Conservation (phyloP, 2,113 vertebrate genomes). For the Tor tambroides region DNA sequence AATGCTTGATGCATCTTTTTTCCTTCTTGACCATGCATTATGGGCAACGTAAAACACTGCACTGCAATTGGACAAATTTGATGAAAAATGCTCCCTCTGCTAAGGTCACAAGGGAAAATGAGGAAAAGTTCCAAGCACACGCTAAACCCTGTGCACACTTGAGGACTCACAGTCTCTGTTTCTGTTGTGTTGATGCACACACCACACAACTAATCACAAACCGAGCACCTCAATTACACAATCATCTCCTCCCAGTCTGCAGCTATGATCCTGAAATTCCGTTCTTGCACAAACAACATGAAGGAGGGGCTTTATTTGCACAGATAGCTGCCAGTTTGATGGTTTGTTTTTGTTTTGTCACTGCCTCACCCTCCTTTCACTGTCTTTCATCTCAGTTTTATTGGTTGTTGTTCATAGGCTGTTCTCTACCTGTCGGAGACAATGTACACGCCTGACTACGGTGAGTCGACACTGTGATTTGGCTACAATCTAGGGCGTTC, state of each 20-base stretch:
- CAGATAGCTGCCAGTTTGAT: background rate
- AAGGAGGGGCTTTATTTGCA: background rate
- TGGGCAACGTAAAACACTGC: background rate
- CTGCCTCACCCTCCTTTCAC: background rate
- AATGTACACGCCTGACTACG: background rate
- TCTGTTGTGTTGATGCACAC: background rate
- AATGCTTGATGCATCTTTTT: background rate
- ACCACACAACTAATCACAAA: conserved; percentile 1
- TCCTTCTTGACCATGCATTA: background rate
- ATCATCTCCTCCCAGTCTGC: background rate
- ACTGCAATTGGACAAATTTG: background rate
- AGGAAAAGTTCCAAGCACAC: background rate
- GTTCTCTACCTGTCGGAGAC: background rate
- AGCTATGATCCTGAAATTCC: background rate
- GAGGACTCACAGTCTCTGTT: background rate
- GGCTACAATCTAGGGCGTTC: background rate
- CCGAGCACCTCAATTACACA: background rate
- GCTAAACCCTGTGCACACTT: background rate
- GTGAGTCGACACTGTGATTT: background rate
- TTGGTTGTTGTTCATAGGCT: background rate
- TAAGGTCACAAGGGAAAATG: background rate
- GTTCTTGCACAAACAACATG: background rate
- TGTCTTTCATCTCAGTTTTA: background rate
- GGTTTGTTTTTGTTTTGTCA: background rate
- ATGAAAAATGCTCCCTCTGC: background rate